Evolutionary conservation across 92 coral and sea anemone species (phyloP), one percentile per base, ranked within the genome.

Genomic region (Galaxea fascicularis): DNA sequence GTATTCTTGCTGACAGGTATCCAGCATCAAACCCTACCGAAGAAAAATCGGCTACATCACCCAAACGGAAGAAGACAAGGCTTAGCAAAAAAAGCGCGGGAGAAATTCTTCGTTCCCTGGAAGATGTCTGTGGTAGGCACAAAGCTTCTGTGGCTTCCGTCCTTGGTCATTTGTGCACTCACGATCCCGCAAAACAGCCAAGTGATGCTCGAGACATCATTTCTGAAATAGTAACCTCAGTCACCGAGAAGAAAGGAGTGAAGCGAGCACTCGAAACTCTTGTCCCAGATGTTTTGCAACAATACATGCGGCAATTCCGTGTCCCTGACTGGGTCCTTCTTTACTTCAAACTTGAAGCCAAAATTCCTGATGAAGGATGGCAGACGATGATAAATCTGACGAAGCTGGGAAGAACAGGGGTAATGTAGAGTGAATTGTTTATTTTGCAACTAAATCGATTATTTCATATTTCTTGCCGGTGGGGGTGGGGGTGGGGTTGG

Each of bases 291-390:
- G 85, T 49, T 0, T 71, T 80, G 79, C 29, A 4, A 21, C 27
- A 28, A 0, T 86, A 78, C 35, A 53, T 77, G 11, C 72, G 77
- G 46, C 53, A 45, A 4, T 72, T 79, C 14, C 89, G 87, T 46
- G 90, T 81, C 45, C 93, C 88, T 22, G 90, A 90, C 72, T 86
- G 90, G 93, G 85, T 71, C 26, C 81, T 85, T 27, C 73, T 90
- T 8, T 90, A 85, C 73, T 86, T 90, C 58, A 90, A 90, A 46
- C 45, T 85, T 15, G 72, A 82, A 22, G 93, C 93, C 70, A 85
- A 76, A 46, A 17, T 90, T 51, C 77, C 90, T 1, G 88, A 85
- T 63, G 87, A 85, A 22, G 76, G 74, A 29, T 85, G 93, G 93
- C 88, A 81, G 30, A 90, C 82, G 8, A 25, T 80, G 59, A 49